Evolutionary conservation across 2,888 invertebrate species (phyloP), one percentile per base, ranked within the genome.

Genomic region (Meiosimyza platycephala): DNA sequence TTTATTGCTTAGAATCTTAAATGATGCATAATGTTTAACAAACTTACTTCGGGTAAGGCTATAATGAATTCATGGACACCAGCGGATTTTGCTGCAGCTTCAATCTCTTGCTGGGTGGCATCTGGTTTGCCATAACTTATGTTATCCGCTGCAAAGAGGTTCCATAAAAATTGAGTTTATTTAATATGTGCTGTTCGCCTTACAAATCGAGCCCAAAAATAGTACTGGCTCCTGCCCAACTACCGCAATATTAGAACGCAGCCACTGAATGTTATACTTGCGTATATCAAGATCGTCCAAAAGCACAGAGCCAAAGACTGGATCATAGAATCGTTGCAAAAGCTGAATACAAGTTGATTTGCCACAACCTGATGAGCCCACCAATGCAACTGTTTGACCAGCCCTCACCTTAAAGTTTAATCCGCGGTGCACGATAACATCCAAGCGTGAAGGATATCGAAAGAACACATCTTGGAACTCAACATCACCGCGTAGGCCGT

Each of bases 181-280:
- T 9, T 18, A 51, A 3, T 15, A 13, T 22, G 1, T 6, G 28
- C 13, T 1, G 6, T 12, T 6, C 15, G 48, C 16, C 65, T 62
- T 76, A 84, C 84, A 82, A 74, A 97, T 94, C 28, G 92, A 91
- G 6, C 94, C 92, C 80, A 93, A 92, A 85, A 97, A 96, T 9
- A 97, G 89, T 6, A 94, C 93, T 0, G 95, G 96, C 78, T 97
- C 96, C 85, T 97, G 96, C 0, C 95, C 94, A 15, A 97, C 96
- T 6, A 96, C 91, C 0, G 95, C 95, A 75, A 96, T 93, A 82
- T 94, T 93, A 48, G 90, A 90, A 69, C 96, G 89, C 33, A 94
- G 84, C 91, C 94, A 93, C 40, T 90, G 88, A 33, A 85, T 91
- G 83, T 95, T 94, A 76, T 95, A 85, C 73, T 91, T 89, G 47